Base-by-base conservation (phyloP, 2,797 vertebrate genomes). In the Sebastiscus albofasciatus region DNA sequence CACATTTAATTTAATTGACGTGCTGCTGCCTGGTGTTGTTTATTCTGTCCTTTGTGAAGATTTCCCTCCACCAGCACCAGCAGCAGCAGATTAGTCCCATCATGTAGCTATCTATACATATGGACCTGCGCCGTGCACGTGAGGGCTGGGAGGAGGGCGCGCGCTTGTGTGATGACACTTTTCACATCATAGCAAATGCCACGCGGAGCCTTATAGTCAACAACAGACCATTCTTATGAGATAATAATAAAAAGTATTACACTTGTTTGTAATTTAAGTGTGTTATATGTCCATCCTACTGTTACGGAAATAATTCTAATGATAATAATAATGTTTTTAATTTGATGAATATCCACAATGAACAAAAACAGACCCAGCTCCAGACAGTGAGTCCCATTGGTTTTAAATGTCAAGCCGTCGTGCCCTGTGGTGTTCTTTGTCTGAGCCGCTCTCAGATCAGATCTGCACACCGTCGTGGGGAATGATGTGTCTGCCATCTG, bases 401-500 rank as follows among this genome's bases (percentile, higher is more conserved):
- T 90, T 91, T 89, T 77, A 79, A 85, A 89, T 89, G 88, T 92
- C 82, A 90, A 62, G 83, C 65, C 72, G 70, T 79, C 67, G 75
- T 80, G 86, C 81, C 84, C 85, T 42, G 62, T 71, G 88, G 77
- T 80, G 87, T 92, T 94, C 94, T 96, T 95, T 96, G 95, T 96
- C 92, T 95, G 81, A 85, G 85, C 86, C 24, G 84, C 85, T 90
- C 88, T 86, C 68, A 70, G 69, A 75, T 73, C 78, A 72, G 71
- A 67, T 56, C 76, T 8, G 77, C 83, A 76, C 59, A 91, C 42
- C 90, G 90, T 90, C 87, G 29, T 90, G 61, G 29, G 65, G 91
- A 94, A 96, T 95, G 95, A 87, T 58, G 92, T 75, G 94, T 91
- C 82, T 96, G 96, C 96, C 95, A 96, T 95, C 96, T 96, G 93